Conservation (phyloP, 2,113 vertebrate species). For the Mirounga angustirostris region DNA sequence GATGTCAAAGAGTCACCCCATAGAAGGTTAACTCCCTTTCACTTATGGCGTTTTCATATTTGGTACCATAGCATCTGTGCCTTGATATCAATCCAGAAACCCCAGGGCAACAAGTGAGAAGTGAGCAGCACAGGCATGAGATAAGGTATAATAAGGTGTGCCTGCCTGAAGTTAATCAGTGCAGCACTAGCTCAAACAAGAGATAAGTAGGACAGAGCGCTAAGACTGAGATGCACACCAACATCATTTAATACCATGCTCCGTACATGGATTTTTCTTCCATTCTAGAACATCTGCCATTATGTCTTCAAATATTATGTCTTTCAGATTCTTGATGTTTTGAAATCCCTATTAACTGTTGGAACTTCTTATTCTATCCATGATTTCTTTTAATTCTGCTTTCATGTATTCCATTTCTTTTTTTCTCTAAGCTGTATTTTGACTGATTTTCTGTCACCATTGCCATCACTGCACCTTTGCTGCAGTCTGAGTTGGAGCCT, state of each 20-base stretch:
- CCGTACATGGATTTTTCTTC: background rate
- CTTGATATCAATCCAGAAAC: background rate
- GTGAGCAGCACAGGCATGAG: background rate
- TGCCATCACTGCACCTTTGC: background rate
- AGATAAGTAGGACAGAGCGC: background rate
- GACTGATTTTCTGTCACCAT: background rate
- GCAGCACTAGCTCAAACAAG: background rate
- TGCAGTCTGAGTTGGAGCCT: background rate
- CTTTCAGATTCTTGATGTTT: background rate
- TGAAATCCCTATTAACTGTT: background rate
- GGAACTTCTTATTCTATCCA: background rate
- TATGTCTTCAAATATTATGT: background rate
- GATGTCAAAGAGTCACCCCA: background rate
- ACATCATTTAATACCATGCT: background rate
- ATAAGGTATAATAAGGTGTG: background rate
- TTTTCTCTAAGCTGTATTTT: slow-evolving; percentile 15
- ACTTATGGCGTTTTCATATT: background rate
- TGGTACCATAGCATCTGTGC: background rate
- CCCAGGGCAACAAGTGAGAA: background rate
- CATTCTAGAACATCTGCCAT: background rate
- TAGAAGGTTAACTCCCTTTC: background rate
- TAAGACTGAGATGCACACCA: background rate
- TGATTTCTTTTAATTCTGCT: background rate
- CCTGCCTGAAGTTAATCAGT: background rate
- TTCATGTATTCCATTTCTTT: background rate